Conservation (phyloP, 2,113 vertebrate species). For the Antechinus stuartii region DNA sequence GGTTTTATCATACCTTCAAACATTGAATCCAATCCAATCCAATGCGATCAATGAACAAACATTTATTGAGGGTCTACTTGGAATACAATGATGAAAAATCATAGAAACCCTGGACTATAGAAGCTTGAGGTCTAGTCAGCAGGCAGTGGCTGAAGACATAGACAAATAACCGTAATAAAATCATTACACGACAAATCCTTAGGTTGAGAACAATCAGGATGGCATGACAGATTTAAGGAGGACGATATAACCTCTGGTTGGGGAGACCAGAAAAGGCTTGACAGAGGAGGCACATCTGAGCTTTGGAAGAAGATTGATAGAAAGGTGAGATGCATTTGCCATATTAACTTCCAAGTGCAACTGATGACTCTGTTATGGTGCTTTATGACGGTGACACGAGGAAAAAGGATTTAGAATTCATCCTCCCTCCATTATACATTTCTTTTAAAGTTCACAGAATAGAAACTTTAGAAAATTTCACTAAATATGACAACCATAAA, state of each 20-base stretch:
- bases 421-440: constrained; percentile 42
- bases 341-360: constrained; percentile 11
- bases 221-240: not conserved
- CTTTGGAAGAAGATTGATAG: not conserved
- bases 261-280: not conserved
- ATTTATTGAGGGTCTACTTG: not conserved
- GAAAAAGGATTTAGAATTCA: constrained; percentile 12
- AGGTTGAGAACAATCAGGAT: not conserved
- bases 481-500: constrained; percentile 57
- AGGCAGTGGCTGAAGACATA: not conserved
- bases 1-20: constrained; percentile 9
- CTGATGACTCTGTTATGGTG: not conserved
- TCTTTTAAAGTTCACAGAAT: constrained; percentile 55
- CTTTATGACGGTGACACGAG: constrained; percentile 29
- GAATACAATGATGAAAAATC: not conserved
- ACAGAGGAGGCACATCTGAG: not conserved
- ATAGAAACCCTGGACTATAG: not conserved
- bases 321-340: not conserved
- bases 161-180: not conserved
- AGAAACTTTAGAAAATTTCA: constrained; percentile 47
- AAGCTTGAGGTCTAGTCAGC: not conserved
- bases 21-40: not conserved
- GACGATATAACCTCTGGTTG: not conserved
- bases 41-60: not conserved
- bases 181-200: not conserved